Base-by-base conservation (phyloP, 2,797 vertebrate species). In the Enteromius viviparus region DNA sequence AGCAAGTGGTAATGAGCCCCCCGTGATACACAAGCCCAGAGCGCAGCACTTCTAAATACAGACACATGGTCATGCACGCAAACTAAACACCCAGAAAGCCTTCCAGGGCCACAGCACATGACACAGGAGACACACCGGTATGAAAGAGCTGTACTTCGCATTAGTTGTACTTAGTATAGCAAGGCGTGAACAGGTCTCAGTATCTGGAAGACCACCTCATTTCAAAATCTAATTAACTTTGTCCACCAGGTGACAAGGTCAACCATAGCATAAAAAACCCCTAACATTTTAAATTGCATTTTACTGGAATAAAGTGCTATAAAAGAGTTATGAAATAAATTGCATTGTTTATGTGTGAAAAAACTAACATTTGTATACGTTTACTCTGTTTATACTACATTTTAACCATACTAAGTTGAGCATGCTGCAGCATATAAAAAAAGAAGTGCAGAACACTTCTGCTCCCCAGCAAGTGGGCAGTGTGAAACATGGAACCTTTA, bases 1-100 rank as follows among this genome's bases (percentile, higher is more conserved):
- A 26, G 26, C 64, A 15, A 15, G n/a, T 79, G 34, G 66, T 75
- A 85, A 87, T 80, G 68, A 71, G 75, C n/a, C 12, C 32, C 65
- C 49, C n/a, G 42, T 87, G 65, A 68, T 65, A 78, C 17, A 82
- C 45, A 76, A 66, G 47, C 40, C 68, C 76, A 81, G 80, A 74
- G 72, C 4, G 10, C 40, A 47, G 60, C 58, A 29, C 9, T 49
- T 40, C 84, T 81, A 88, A 84, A 78, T 72, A 76, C 78, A 77
- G 60, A 14, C 69, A 45, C 19, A 66, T 23, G 21, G 49, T 64
- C 72, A 47, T 42, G 68, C 72, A 76, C n/a, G 34, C 76, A 80
- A 68, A 64, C 74, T 26, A 37, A 78, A 79, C 19, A 37, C n/a
- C 71, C 37, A 69, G 29, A 65, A 42, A 77, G 40, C 64, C 68